phyloP scores from a whole-genome alignment of 2,113 vertebrate genomes.

The Chaenogobius annularis region DNA sequence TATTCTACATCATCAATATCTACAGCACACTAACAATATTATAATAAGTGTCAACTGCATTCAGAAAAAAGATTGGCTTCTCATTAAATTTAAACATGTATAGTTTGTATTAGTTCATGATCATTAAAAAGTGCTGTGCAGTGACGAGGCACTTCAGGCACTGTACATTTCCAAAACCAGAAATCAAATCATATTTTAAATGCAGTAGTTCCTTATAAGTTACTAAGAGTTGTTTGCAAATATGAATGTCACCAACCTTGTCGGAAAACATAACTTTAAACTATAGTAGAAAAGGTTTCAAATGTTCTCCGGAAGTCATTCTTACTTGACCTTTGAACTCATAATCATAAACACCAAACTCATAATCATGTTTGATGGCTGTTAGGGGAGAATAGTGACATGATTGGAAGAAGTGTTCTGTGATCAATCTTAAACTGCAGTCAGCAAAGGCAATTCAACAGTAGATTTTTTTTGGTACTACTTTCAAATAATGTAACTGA shows the following conservation, averaged over 20 bases:
- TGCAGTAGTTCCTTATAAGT: no score
- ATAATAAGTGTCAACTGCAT: neutral
- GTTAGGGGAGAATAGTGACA: neutral
- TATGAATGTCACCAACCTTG: no score
- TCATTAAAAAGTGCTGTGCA: constrained; percentile 54
- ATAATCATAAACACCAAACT: no score
- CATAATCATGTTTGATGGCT: neutral
- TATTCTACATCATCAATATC: neutral
- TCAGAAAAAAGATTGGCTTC: neutral
- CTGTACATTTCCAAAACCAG: constrained; percentile 25
- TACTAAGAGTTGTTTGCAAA: no score
- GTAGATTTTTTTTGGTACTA: no score
- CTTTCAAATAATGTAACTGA: neutral
- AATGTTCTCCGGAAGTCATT: no score
- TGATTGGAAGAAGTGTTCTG: neutral
- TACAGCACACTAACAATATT: neutral
- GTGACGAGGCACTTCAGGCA: constrained; percentile 33
- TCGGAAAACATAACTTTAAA: no score
- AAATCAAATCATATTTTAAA: neutral
- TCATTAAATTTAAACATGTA: constrained; percentile 26
- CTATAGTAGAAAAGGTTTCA: no score
- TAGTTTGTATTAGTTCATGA: constrained; percentile 24
- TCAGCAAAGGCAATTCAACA: neutral
- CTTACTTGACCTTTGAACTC: no score
- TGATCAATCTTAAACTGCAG: neutral